These are phyloP conservation scores for Synergus umbraculus DNA, from an alignment of 2,888 invertebrate genomes.

Conservation along the genomic window DNA sequence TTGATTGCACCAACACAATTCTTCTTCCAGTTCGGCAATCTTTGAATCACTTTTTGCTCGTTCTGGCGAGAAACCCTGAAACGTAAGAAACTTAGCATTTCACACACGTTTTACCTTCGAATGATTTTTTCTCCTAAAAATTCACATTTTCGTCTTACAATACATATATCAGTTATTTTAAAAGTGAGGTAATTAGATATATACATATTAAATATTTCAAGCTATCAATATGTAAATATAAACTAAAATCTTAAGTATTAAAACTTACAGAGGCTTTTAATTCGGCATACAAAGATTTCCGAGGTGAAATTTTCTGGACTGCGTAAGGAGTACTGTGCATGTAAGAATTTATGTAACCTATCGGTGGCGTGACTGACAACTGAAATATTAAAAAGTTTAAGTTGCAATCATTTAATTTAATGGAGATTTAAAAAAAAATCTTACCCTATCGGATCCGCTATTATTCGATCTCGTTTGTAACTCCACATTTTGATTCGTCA, in stretches of 20 bases:
- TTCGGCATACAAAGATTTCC: conserved; percentile 60
- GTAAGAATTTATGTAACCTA: conserved; percentile 47
- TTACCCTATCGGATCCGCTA: conserved; percentile 45
- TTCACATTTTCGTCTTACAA: conserved; percentile 2
- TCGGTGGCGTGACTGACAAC: conserved; percentile 56
- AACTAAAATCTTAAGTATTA: neutral
- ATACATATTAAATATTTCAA: neutral
- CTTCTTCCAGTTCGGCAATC: conserved; percentile 57
- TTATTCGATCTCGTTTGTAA: conserved; percentile 48
- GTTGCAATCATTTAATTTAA: neutral
- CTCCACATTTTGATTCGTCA: conserved; percentile 54
- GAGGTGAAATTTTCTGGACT: conserved; percentile 43
- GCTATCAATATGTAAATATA: neutral
- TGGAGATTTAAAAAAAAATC: neutral
- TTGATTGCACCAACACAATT: conserved; percentile 57
- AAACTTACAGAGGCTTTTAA: conserved; percentile 63
- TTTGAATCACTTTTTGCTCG: conserved; percentile 45
- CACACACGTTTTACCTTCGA: conserved; percentile 17
- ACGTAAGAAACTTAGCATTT: conserved; percentile 36
- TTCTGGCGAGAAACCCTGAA: conserved; percentile 60
- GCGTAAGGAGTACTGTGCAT: conserved; percentile 54
- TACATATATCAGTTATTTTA: conserved; percentile 31
- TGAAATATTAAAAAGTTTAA: conserved; percentile 41
- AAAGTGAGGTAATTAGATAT: neutral
- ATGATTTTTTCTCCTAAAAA: conserved; percentile 16